Conservation (phyloP, 2,797 vertebrate species). For the Clarias fuscus region DNA sequence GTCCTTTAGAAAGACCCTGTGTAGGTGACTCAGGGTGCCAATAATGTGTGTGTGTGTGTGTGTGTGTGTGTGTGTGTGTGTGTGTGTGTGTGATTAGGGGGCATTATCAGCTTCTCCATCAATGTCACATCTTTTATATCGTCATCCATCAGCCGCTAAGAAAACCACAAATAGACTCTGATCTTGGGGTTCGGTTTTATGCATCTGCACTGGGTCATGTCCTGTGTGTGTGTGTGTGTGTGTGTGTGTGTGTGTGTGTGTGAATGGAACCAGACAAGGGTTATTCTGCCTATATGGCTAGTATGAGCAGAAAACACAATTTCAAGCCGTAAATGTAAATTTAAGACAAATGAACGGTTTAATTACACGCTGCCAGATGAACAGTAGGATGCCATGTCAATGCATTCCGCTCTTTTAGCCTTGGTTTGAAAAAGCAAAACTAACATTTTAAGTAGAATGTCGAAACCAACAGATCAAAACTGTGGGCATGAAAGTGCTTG, state of each 20-base stretch:
- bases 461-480: background rate
- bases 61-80: conserved; percentile 14
- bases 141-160: conserved; percentile 65
- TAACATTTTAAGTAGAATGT: background rate
- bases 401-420: background rate
- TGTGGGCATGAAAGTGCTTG: background rate
- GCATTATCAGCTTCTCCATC: conserved; percentile 74
- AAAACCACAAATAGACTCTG: background rate
- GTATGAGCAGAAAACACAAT: background rate
- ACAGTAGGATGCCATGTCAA: background rate
- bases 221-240: background rate
- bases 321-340: conserved; percentile 41
- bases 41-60: conserved; percentile 11
- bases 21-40: conserved; percentile 28
- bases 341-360: conserved; percentile 12
- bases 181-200: background rate
- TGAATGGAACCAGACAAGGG: background rate
- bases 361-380: background rate
- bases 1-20: conserved; percentile 39
- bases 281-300: background rate
- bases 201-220: background rate
- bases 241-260: no score
- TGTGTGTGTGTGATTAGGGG: conserved; percentile 57
- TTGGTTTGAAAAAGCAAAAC: background rate
- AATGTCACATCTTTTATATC: conserved; percentile 67